phyloP scores from a whole-genome alignment of 1,140 invertebrate genomes.

The Leptinotarsa defecta region DNA sequence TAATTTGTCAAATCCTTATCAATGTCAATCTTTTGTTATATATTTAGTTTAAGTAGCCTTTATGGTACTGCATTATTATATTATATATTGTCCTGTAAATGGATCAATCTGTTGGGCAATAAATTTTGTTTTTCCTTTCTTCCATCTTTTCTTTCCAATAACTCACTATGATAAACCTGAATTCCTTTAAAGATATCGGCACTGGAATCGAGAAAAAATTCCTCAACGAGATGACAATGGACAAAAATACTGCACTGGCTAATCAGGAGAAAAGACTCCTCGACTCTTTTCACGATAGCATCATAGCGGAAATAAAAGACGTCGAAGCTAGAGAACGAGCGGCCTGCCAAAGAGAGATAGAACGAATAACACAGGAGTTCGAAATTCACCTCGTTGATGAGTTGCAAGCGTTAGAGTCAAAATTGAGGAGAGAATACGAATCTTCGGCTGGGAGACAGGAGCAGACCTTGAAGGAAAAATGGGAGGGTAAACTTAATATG shows the following conservation, averaged over 20 bases:
- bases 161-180: too few relatives aligned
- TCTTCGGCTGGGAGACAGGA: background rate
- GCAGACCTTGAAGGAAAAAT: slow-evolving; percentile 39
- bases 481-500: slow-evolving; percentile 47
- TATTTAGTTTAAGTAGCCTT: too few relatives aligned
- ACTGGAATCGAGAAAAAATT: slow-evolving; percentile 48
- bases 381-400: slow-evolving; percentile 44
- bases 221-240: slow-evolving; percentile 42
- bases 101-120: too few relatives aligned
- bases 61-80: too few relatives aligned
- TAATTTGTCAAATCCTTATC: too few relatives aligned
- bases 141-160: too few relatives aligned
- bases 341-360: slow-evolving; percentile 44
- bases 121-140: too few relatives aligned
- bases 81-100: too few relatives aligned
- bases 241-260: slow-evolving; percentile 48
- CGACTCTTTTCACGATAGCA: slow-evolving; percentile 25
- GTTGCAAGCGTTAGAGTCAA: slow-evolving; percentile 27
- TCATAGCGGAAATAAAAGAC: slow-evolving; percentile 34
- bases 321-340: slow-evolving; percentile 35
- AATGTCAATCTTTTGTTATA: too few relatives aligned
- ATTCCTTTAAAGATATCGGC: slow-evolving; percentile 45
- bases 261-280: slow-evolving; percentile 37
- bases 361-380: slow-evolving; percentile 44
- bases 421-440: slow-evolving; percentile 17